A percentile compares a stretch with the other conserved stretches of the same genome.
phyloP scores from a whole-genome alignment of 2,113 vertebrate species.

The Alethe diademata region DNA sequence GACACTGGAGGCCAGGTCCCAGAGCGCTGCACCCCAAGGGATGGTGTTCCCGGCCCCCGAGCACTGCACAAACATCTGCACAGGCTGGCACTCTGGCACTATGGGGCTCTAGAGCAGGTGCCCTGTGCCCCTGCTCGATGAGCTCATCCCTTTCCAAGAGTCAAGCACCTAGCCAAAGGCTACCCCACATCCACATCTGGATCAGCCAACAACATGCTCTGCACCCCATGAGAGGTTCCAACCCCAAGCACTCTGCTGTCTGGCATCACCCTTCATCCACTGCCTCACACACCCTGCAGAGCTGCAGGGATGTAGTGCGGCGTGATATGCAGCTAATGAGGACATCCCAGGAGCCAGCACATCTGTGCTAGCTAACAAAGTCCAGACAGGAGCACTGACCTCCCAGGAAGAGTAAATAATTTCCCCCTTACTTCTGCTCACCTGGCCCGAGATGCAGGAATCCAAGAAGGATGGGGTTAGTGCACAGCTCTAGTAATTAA shows the following conservation, averaged over 20 bases:
- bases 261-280: background rate
- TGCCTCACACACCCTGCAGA: background rate
- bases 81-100: no score
- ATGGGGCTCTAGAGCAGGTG: background rate
- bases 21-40: background rate
- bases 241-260: background rate
- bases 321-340: background rate
- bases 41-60: accelerated
- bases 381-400: background rate
- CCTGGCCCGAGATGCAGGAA: background rate
- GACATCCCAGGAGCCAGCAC: background rate
- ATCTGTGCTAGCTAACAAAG: background rate
- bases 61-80: background rate
- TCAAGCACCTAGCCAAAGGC: background rate
- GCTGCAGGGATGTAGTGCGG: background rate
- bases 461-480: background rate
- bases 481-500: constrained; percentile 13
- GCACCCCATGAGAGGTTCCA: accelerated
- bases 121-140: accelerated
- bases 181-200: no score
- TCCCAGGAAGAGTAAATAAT: background rate
- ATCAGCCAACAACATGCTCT: background rate
- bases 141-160: background rate
- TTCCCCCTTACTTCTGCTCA: background rate
- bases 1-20: background rate